Evolutionary conservation across 2,113 vertebrate species (phyloP).

Genomic region (Crypturellus undulatus): DNA sequence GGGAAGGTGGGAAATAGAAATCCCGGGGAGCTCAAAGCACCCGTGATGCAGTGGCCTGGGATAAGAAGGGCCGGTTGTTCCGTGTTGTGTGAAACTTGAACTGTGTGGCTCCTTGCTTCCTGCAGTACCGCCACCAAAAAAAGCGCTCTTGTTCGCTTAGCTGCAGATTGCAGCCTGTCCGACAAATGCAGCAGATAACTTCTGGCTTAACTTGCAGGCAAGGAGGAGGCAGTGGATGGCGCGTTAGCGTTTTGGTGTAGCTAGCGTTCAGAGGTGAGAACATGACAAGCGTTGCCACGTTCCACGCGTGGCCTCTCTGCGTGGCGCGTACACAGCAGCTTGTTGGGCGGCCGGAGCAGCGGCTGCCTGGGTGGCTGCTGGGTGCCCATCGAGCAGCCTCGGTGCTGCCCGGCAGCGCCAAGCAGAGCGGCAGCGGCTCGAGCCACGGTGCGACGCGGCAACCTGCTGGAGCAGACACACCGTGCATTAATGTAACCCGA

Average conservation of each 20-base stretch:
- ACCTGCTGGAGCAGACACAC: neutral
- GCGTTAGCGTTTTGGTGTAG: neutral
- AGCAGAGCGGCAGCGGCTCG: neutral
- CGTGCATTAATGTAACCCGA: fast-evolving
- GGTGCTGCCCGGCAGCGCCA: no score
- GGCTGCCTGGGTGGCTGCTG: no score
- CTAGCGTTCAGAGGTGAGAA: neutral
- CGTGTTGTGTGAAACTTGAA: slow-evolving; percentile 20
- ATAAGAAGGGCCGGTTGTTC: slow-evolving; percentile 23
- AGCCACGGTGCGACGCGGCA: neutral
- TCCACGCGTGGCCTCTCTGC: no score
- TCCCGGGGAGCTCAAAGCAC: slow-evolving; percentile 17
- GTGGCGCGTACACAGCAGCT: no score
- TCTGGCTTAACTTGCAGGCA: neutral
- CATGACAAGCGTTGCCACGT: neutral
- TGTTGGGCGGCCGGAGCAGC: no score
- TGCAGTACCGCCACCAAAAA: neutral
- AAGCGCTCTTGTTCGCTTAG: neutral
- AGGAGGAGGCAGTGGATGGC: neutral
- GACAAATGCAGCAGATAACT: neutral
- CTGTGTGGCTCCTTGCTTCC: neutral
- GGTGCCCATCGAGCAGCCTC: no score
- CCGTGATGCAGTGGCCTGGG: slow-evolving; percentile 55
- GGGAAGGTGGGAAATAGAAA: slow-evolving; percentile 22
- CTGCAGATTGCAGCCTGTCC: neutral